Conservation (phyloP, 2,797 vertebrate genomes). For the Babyrousa celebensis region DNA sequence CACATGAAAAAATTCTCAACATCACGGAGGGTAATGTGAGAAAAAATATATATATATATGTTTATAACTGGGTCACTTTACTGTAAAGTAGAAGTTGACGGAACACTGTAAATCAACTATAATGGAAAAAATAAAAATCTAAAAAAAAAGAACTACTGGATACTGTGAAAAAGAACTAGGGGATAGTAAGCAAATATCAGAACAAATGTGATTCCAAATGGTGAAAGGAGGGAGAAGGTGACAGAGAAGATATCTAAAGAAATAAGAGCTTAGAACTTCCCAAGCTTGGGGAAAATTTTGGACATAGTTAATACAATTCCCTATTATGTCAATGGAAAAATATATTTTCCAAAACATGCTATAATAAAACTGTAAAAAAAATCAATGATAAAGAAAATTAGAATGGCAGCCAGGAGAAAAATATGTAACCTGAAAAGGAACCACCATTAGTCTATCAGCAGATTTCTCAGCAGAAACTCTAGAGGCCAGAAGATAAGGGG, state of each 20-base stretch:
- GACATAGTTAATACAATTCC: background rate
- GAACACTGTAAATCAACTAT: too few relatives aligned
- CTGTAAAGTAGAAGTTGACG: too few relatives aligned
- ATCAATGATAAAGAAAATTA: background rate
- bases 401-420: background rate
- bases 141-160: background rate
- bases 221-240: background rate
- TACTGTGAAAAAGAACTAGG: background rate
- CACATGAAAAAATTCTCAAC: too few relatives aligned
- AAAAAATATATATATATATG: too few relatives aligned
- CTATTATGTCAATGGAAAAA: background rate
- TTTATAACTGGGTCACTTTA: too few relatives aligned
- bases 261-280: background rate
- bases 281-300: background rate
- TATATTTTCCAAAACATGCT: background rate
- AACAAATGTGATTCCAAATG: background rate
- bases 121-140: too few relatives aligned
- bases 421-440: background rate
- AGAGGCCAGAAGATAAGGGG: background rate
- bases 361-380: background rate
- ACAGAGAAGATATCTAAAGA: background rate
- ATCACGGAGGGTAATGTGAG: too few relatives aligned
- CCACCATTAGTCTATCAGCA: background rate
- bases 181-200: background rate
- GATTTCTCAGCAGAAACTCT: background rate